Conservation (phyloP, 2,113 vertebrate species). For the Plectropomus leopardus region DNA sequence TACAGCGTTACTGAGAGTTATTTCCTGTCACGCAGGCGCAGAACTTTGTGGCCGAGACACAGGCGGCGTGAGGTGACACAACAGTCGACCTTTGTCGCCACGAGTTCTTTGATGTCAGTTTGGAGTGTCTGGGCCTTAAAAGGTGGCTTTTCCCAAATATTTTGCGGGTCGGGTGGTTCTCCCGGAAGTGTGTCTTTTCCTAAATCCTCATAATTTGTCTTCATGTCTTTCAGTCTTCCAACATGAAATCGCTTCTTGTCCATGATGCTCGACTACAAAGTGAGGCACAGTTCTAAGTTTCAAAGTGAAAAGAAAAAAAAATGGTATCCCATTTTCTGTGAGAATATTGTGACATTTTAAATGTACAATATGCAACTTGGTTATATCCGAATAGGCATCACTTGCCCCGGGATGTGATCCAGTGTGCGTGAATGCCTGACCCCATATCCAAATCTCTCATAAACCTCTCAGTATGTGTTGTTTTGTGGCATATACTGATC, state of each 20-base stretch:
- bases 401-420: background rate
- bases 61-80: too few relatives aligned
- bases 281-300: background rate
- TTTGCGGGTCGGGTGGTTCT: too few relatives aligned
- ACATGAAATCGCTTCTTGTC: background rate
- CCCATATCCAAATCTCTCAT: background rate
- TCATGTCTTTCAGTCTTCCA: background rate
- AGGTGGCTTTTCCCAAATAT: background rate
- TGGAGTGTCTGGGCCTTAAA: too few relatives aligned
- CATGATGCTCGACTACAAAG: background rate
- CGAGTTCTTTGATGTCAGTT: too few relatives aligned
- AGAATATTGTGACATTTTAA: too few relatives aligned
- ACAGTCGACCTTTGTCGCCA: too few relatives aligned
- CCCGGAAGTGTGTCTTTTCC: background rate
- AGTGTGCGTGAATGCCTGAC: background rate
- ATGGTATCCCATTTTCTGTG: background rate
- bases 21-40: too few relatives aligned
- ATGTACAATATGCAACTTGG: background rate
- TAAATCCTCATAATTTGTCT: background rate
- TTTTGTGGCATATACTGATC: background rate
- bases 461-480: background rate
- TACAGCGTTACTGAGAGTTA: too few relatives aligned
- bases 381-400: background rate
- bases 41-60: too few relatives aligned
- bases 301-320: background rate